Base-by-base conservation (phyloP, 1,140 invertebrate genomes). In the Trachymyrmex cornetzi region DNA sequence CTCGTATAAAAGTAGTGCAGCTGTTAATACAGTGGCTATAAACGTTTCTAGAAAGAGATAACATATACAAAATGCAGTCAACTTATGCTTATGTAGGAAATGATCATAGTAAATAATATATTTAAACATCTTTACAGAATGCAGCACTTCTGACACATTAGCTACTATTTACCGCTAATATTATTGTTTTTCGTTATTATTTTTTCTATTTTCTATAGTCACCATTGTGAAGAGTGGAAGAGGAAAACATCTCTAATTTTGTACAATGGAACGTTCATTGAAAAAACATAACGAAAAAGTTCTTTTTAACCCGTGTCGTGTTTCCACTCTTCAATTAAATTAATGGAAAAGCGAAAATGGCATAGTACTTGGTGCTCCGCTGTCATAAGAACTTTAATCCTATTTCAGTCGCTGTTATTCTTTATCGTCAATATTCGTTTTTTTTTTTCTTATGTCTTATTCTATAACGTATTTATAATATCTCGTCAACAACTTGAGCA, bases 111-210 rank as follows among this genome's bases (percentile, higher is more conserved):
- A 87, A 87, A 82, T 63, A 30, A 87, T 90, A 82, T 85, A 80
- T 90, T 90, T 77, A 64, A 91, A 89, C 69, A 84, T 91, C 34
- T 90, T 80, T 90, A 74, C 86, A 92, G 89, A 92, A 92, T 91
- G 89, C 91, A 92, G 91, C 91, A 92, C 91, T 92, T 92, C 67
- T 86, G 86, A 86, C 77, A 91, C 67, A 80, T 87, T 89, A 90
- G 55, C 89, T 92, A 92, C 85, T 85, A 72, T 89, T 92, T 90
- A 92, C 77, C 44, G 30, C 89, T 92, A 92, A 50, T 92, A 90
- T 91, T 87, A 91, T 90, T 91, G 81, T 91, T 91, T 90, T 85
- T 55, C 34, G 50, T 90, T 88, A 91, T 90, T 87, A 92, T 88
- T 91, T 88, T 24, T 86, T 92, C 89, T 92, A 92, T 87, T 71